Evolutionary conservation across 2,113 vertebrate species (phyloP), one percentile per base, ranked within the genome.

Genomic region (Cyprinodon variegatus): DNA sequence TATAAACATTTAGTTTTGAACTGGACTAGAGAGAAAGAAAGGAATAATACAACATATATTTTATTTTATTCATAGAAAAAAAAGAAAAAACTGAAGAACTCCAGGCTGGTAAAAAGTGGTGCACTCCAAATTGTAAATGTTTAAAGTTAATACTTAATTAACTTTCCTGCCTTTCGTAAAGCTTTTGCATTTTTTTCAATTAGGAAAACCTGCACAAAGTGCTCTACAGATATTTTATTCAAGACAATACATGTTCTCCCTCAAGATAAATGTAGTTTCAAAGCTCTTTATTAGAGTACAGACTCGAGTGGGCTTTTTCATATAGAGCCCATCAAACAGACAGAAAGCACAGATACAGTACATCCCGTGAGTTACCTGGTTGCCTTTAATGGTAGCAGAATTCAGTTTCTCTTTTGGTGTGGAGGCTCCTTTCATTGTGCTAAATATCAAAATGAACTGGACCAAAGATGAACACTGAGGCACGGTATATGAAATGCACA

Each of bases 201-300:
- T 86, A 82, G 88, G 50, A 67, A 87, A 90, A 83, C 76, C 83
- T 84, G 78, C 72, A 76, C 65, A 68, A 83, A 90, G 75, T 77
- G 71, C 73, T 79, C 68, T 14, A 53, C 72, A 74, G 76, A 81
- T 68, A 64, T 82, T 74, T 20, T 71, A 59, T 76, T 84, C 46
- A 64, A 86, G 68, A 84, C 41, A 85, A 74, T 75, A 79, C 68
- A 86, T 90, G 74, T 75, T 88, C 67, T 48, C 80, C 77, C 84
- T 65, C 76, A 68, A 88, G 61, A 66, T 74, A 78, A 29, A 66
- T 79, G 85, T 85, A 86, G 74, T 88, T 87, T 71, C 69, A 74
- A 29, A 82, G 79, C 72, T 88, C 77, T 92, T 93, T 89, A 91
- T 93, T 88, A 86, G 81, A 88, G 84, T 83, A 70, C 74, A 86